phyloP scores from a whole-genome alignment of 1,140 invertebrate genomes.

The Asobara japonica region DNA sequence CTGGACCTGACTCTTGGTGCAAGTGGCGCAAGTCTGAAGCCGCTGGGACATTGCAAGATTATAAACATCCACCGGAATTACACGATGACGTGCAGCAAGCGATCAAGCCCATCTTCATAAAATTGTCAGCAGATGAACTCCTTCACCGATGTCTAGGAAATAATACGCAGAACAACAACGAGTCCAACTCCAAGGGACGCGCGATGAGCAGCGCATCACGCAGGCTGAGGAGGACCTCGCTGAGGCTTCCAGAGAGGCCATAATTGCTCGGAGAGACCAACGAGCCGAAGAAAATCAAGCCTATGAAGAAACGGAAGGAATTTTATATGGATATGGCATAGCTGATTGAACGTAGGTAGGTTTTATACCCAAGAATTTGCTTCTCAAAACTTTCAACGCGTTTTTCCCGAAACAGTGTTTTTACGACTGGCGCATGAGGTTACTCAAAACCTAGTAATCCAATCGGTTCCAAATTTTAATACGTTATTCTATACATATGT shows the following conservation, averaged over 20 bases:
- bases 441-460: background rate
- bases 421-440: constrained; percentile 1
- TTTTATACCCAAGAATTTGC: constrained; percentile 27
- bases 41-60: constrained; percentile 1
- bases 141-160: constrained; percentile 40
- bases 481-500: constrained; percentile 20
- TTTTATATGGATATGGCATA: constrained; percentile 22
- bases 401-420: constrained; percentile 31
- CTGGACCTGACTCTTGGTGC: constrained; percentile 41
- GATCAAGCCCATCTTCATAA: constrained; percentile 42
- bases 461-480: constrained; percentile 17
- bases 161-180: constrained; percentile 40
- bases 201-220: background rate
- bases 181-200: constrained; percentile 19
- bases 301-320: background rate
- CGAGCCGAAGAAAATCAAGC: constrained; percentile 7
- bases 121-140: constrained; percentile 35
- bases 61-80: constrained; percentile 25
- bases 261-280: constrained; percentile 12
- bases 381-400: constrained; percentile 27
- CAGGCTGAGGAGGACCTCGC: no score
- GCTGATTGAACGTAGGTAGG: no score
- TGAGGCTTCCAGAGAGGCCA: background rate
- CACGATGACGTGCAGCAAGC: constrained; percentile 28
- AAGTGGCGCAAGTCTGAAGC: constrained; percentile 32